Evolutionary conservation across 2,888 invertebrate species (phyloP), one percentile per base, ranked within the genome.

Genomic region (Hedya salicella): DNA sequence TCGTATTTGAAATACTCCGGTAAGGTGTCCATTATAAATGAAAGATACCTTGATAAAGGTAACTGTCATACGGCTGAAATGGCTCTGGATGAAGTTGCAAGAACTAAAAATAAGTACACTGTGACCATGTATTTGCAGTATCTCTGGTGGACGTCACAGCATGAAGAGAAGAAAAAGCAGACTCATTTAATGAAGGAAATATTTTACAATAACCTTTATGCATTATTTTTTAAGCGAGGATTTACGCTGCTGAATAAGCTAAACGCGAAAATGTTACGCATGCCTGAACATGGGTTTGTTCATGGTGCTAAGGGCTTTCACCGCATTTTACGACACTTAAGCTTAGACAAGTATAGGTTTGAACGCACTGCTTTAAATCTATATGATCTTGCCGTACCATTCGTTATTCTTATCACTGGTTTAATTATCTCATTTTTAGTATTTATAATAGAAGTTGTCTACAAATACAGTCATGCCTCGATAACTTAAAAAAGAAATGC

Each of bases 161-260:
- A 61, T 48, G 6, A 1, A 2, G 49, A 42, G 42, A 8, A 61
- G 13, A 49, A 21, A 21, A 25, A 25, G 0, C 32, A 14, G 6
- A 30, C 62, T 16, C 62, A 67, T 56, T 1, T 56, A 0, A 50
- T 67, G 62, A 56, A 50, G 11, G 49, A 67, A 14, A 48, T 14
- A 11, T 11, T 62, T 11, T 56, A 19, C n/a, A 67, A 62, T n/a
- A 48, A 40, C 13, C 32, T 57, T 44, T 56, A 56, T 16, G 67
- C 50, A 2, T 19, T 67, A 8, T 62, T 64, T 32, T 62, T 62
- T 11, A 67, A 67, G 49, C 54, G 62, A 3, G 67, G 67, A 8
- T 67, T 67, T 25, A 62, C 67, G 19, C 40, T 67, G 4, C 16
- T 50, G 9, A 16, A 46, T 6, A 6, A 21, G 9, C 56, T 56